These are phyloP conservation scores for Pediacus dermestoides DNA, from an alignment of 2,888 invertebrate genomes.

Conservation along the genomic window DNA sequence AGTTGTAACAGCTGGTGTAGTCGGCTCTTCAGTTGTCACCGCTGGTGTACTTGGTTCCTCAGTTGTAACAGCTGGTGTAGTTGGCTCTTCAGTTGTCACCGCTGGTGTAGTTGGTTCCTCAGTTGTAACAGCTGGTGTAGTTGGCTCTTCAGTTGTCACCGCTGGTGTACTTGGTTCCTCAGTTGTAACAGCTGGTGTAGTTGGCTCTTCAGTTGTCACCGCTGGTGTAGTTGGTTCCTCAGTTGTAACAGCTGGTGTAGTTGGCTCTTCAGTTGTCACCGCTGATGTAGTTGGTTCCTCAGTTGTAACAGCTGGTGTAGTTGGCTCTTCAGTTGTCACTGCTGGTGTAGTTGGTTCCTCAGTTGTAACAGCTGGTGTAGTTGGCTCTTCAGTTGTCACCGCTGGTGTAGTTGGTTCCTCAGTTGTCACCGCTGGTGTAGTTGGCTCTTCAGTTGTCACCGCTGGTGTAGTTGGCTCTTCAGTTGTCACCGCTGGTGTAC, in stretches of 20 bases:
- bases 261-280: background rate
- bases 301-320: constrained; percentile 2
- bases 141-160: constrained; percentile 6
- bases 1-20: constrained; percentile 2
- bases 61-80: constrained; percentile 1
- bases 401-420: background rate
- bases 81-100: constrained; percentile 16
- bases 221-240: background rate
- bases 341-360: constrained; percentile 43
- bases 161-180: constrained; percentile 11
- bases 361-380: constrained; percentile 1
- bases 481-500: constrained; percentile 30
- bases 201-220: constrained; percentile 37
- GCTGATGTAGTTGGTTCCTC: constrained; percentile 7
- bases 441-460: constrained; percentile 6
- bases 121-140: constrained; percentile 7
- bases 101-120: background rate
- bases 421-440: constrained; percentile 6
- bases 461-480: constrained; percentile 11
- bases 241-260: constrained; percentile 16
- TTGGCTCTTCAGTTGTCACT: constrained; percentile 26
- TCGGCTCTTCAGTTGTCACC: constrained; percentile 26
- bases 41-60: constrained; percentile 43
- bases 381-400: constrained; percentile 16
- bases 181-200: constrained; percentile 30